Percentiles rank a stretch among this genome's conserved stretches.
These are phyloP conservation scores for Papilio aristodemus DNA, from an alignment of 1,140 invertebrate species.

Conservation along the genomic window DNA sequence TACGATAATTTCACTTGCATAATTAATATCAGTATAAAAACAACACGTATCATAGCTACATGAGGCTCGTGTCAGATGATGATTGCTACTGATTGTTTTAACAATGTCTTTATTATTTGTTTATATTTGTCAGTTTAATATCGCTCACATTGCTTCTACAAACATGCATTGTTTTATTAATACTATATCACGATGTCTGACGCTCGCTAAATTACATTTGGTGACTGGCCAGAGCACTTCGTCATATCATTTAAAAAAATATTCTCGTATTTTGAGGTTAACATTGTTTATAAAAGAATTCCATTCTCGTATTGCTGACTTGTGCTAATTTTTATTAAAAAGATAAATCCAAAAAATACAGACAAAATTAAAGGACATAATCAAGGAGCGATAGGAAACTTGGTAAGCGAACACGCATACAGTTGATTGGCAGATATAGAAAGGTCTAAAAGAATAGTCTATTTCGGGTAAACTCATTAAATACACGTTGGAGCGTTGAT, in stretches of 20 bases:
- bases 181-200: constrained; percentile 45
- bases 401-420: no score
- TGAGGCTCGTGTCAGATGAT: constrained; percentile 43
- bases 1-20: constrained; percentile 37
- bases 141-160: constrained; percentile 40
- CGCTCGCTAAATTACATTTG: background rate
- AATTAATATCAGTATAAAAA: constrained; percentile 49
- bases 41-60: constrained; percentile 49
- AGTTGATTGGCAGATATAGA: no score
- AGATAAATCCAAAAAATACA: no score
- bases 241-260: background rate
- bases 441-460: no score
- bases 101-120: constrained; percentile 56
- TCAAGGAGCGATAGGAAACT: no score
- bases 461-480: no score
- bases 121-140: constrained; percentile 66
- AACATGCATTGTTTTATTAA: constrained; percentile 58
- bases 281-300: no score
- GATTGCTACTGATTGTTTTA: constrained; percentile 35
- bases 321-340: no score
- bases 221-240: background rate
- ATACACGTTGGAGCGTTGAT: no score
- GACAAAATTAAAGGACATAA: no score
- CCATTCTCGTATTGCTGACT: no score
- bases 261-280: background rate